Conservation (phyloP, 92 coral and sea anemone species). For the Phenganax stokvisi region DNA sequence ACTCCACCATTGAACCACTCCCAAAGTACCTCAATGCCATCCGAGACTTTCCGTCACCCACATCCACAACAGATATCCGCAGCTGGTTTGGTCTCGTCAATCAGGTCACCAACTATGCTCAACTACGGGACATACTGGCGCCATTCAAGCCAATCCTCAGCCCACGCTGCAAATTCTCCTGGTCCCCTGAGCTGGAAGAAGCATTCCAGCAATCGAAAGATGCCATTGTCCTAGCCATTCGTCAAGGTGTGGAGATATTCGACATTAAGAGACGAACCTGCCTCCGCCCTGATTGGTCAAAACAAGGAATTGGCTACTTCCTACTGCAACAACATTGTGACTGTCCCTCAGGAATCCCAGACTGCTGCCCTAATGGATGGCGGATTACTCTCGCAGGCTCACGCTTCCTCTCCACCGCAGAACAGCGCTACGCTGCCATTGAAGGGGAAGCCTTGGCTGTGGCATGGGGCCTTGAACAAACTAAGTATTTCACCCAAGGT, state of each 20-base stretch:
- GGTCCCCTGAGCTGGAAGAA: constrained; percentile 29
- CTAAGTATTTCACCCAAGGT: constrained; percentile 51
- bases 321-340: constrained; percentile 51
- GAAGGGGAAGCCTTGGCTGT: constrained; percentile 48
- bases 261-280: constrained; percentile 31
- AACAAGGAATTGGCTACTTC: constrained; percentile 45
- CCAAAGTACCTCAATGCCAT: no score
- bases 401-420: constrained; percentile 37
- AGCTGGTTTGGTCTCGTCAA: constrained; percentile 46
- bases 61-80: constrained; percentile 38
- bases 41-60: constrained; percentile 34
- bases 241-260: constrained; percentile 29
- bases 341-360: constrained; percentile 47
- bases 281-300: constrained; percentile 49
- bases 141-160: constrained; percentile 36
- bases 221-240: constrained; percentile 25
- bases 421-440: constrained; percentile 47
- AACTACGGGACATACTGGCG: constrained; percentile 41
- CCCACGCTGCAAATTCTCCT: constrained; percentile 1
- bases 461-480: constrained; percentile 47
- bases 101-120: constrained; percentile 44
- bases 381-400: constrained; percentile 30
- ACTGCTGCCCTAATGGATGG: constrained; percentile 52
- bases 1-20: no score
- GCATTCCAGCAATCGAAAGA: constrained; percentile 30